Base-by-base conservation (phyloP, 2,888 invertebrate species). In the Thereva nobilitata region DNA sequence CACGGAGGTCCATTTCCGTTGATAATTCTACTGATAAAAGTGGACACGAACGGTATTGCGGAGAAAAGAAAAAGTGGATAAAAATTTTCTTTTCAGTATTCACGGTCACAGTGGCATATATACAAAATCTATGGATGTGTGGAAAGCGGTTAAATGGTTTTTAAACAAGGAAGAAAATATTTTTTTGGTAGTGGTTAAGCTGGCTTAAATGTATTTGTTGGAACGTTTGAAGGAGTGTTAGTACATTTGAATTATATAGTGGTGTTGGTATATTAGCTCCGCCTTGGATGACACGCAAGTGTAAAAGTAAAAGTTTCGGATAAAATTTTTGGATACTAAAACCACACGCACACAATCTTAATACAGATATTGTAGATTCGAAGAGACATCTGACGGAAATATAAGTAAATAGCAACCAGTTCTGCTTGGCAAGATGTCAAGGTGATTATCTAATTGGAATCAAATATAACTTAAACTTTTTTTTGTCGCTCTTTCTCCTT, bases 1-100 rank as follows among this genome's bases (percentile, higher is more conserved):
- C 52, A 45, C 52, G 53, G 44, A 53, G 53, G 54, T 53, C 64
- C 64, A 64, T 64, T 64, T 64, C 64, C 54, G 53, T 23, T 64
- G 64, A 64, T 64, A 53, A 41, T 52, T 34, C 12, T 23, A 64
- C 54, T 64, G 64, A 64, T 64, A 64, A 64, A 53, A 41, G 23
- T 23, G 23, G 23, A 23, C 23, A 23, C 52, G 37, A 2, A 8
- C 42, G 34, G 35, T 45, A 37, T 59, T 6, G 35, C 23, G 41
- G 40, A 42, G 23, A 23, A 23, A 23, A 23, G 23, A 23, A 23
- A 23, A 23, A 23, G 23, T 23, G 23, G 23, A 23, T 23, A 23
- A 23, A 23, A 23, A 23, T 23, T 23, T 23, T 23, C 23, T 23
- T 23, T 23, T 23, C 23, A 23, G 23, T 23, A 23, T 59, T 41